Evolutionary conservation across 1,140 invertebrate species (phyloP).

Genomic region (Calosoma granatense): DNA sequence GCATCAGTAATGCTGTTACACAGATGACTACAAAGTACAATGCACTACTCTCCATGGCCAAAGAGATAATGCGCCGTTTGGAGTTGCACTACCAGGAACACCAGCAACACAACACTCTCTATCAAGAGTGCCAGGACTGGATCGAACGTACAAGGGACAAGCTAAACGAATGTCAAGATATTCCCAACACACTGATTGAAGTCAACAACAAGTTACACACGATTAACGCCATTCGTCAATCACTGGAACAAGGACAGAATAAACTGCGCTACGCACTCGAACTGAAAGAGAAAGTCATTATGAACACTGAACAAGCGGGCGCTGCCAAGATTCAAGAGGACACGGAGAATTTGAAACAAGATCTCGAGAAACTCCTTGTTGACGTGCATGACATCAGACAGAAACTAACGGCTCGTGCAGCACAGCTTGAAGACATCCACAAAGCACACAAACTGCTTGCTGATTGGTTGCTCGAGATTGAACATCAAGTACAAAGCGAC

Average conservation of each 20-base stretch:
- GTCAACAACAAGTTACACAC: conserved; percentile 74
- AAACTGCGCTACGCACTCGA: conserved; percentile 82
- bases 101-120: conserved; percentile 78
- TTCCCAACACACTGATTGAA: conserved; percentile 66
- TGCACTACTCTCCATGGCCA: conserved; percentile 78
- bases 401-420: conserved; percentile 55
- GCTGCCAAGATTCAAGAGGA: conserved; percentile 81
- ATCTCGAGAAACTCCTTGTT: conserved; percentile 74
- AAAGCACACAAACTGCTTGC: conserved; percentile 67
- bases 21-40: conserved; percentile 92
- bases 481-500: conserved; percentile 65
- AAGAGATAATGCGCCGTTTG: conserved; percentile 83
- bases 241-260: conserved; percentile 83
- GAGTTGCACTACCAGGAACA: conserved; percentile 89
- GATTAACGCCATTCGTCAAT: conserved; percentile 73
- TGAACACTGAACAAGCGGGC: conserved; percentile 81
- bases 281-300: conserved; percentile 81
- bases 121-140: conserved; percentile 87
- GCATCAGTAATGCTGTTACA: conserved; percentile 87
- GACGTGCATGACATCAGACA: conserved; percentile 71
- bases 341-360: conserved; percentile 74
- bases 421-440: conserved; percentile 72
- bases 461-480: conserved; percentile 80
- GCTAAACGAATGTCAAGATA: conserved; percentile 61
- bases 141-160: conserved; percentile 79